Conservation (phyloP, 2,113 vertebrate genomes). For the Chionomys nivalis region DNA sequence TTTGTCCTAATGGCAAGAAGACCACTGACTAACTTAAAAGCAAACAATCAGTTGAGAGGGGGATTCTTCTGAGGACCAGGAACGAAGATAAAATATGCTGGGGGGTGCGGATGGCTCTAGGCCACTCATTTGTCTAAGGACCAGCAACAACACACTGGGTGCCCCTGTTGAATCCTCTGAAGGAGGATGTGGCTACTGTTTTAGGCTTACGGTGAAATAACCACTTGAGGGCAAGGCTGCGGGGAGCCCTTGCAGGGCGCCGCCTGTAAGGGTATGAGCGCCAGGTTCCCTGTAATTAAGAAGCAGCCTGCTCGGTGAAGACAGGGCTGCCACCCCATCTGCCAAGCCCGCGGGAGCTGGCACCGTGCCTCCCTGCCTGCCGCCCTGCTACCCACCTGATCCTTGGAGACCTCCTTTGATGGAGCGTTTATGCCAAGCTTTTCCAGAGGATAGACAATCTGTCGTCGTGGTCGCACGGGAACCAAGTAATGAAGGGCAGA, state of each 20-base stretch:
- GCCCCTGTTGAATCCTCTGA: rapidly evolving
- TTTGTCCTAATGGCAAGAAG: neutral
- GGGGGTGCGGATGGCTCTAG: neutral
- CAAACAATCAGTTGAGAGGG: neutral
- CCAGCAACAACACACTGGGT: neutral
- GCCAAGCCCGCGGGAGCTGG: conserved; percentile 84
- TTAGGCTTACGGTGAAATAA: neutral
- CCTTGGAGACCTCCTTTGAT: conserved; percentile 90
- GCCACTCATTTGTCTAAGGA: neutral
- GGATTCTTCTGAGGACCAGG: neutral
- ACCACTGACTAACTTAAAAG: neutral
- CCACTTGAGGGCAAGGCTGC: neutral
- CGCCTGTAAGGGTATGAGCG: conserved; percentile 78
- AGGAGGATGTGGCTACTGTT: neutral
- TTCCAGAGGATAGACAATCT: conserved; percentile 96
- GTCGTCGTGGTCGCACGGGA: conserved; percentile 94
- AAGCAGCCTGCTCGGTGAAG: conserved; percentile 82
- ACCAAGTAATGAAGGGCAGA: conserved; percentile 92
- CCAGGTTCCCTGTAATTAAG: conserved; percentile 86
- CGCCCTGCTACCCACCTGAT: conserved; percentile 91
- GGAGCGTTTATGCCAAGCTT: conserved; percentile 94
- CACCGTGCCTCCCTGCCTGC: conserved; percentile 85
- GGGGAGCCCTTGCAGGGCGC: neutral
- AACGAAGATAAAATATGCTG: neutral
- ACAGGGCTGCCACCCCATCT: conserved; percentile 87